A percentile compares a stretch with the other conserved stretches of the same genome.
Evolutionary conservation across 2,113 vertebrate genomes (phyloP).

Genomic region (Theropithecus gelada): DNA sequence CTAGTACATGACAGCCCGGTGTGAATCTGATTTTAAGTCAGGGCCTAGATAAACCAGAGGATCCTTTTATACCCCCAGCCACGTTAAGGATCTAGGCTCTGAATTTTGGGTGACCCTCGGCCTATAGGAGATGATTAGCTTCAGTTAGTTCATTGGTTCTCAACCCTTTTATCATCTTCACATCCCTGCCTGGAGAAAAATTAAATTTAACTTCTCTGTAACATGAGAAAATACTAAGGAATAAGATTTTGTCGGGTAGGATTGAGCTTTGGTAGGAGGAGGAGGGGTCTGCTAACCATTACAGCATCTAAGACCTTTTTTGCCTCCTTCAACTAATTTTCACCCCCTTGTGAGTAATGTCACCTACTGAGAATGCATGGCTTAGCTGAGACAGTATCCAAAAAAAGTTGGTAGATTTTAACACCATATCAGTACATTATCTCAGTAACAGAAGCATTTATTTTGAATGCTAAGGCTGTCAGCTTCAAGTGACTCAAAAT

Average conservation of each 20-base stretch:
- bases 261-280: neutral
- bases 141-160: neutral
- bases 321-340: neutral
- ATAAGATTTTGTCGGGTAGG: neutral
- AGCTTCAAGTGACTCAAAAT: slow-evolving; percentile 68
- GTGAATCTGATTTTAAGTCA: neutral
- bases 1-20: neutral
- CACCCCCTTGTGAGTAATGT: neutral
- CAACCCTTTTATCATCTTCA: neutral
- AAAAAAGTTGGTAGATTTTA: neutral
- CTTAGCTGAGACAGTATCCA: neutral
- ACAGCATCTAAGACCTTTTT: neutral
- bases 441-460: neutral
- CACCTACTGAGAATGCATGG: neutral
- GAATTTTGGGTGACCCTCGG: neutral
- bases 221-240: neutral
- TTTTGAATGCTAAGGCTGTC: slow-evolving; percentile 69
- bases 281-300: neutral
- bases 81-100: neutral
- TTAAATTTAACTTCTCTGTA: neutral
- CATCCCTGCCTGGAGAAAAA: neutral
- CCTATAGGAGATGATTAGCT: neutral
- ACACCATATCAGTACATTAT: neutral
- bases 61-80: neutral
- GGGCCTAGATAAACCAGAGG: neutral